Evolutionary conservation across 1,140 invertebrate genomes (phyloP).

Genomic region (Drosophila elegans): DNA sequence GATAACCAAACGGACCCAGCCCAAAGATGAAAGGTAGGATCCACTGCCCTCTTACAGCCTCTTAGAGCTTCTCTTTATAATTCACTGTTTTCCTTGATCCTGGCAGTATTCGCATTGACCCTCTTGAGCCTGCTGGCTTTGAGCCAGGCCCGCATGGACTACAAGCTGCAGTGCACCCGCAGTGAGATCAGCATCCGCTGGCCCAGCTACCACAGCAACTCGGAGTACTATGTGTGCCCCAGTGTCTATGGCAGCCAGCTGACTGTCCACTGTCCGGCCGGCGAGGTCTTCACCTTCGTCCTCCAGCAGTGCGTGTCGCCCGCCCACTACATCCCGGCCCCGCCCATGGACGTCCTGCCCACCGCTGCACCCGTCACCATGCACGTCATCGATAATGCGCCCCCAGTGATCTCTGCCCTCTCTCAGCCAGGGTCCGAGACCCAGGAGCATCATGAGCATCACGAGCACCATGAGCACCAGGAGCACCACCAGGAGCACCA

Average conservation of each 20-base stretch:
- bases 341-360: constrained; percentile 60
- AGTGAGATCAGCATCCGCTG: constrained; percentile 77
- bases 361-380: constrained; percentile 56
- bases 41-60: neutral
- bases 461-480: constrained; percentile 31
- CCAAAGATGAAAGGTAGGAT: constrained; percentile 65
- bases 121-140: constrained; percentile 64
- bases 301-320: constrained; percentile 68
- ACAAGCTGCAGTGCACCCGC: constrained; percentile 66
- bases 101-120: constrained; percentile 62
- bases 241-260: constrained; percentile 53
- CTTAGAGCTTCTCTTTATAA: neutral
- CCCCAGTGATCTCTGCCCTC: constrained; percentile 40
- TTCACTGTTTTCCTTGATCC: neutral
- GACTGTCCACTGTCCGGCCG: constrained; percentile 63
- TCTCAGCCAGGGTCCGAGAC: constrained; percentile 5
- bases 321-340: constrained; percentile 68
- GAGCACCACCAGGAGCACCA: constrained; percentile 20
- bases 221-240: constrained; percentile 75
- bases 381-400: constrained; percentile 43
- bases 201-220: constrained; percentile 79
- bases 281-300: constrained; percentile 80
- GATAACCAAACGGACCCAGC: constrained; percentile 43
- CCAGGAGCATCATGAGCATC: constrained; percentile 24
- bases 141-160: constrained; percentile 62